Conservation (phyloP, 2,113 vertebrate genomes). For the Atlantisia rogersi region DNA sequence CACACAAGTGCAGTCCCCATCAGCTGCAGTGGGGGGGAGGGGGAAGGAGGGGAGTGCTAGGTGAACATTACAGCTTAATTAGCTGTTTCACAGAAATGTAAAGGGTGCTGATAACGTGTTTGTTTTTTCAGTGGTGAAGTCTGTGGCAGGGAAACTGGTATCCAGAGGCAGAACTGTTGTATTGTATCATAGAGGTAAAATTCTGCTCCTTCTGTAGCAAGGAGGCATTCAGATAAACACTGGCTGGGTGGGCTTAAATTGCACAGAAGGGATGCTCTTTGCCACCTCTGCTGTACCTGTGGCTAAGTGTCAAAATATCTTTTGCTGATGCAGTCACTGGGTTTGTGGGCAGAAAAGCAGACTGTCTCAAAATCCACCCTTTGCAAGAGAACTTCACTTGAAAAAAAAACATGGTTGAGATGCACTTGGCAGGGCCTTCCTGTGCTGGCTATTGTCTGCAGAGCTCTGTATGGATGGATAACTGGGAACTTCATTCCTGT, state of each 20-base stretch:
- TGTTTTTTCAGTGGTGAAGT: background rate
- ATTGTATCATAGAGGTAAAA: background rate
- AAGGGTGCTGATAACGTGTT: background rate
- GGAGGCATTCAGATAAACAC: background rate
- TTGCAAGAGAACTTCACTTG: background rate
- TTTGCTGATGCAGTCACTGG: background rate
- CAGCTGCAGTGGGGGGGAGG: rapidly evolving
- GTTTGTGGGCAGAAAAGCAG: background rate
- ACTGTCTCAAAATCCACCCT: background rate
- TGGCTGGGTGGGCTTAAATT: background rate
- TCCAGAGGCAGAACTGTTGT: background rate
- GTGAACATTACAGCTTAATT: background rate
- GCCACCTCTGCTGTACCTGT: background rate
- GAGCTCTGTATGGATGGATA: background rate
- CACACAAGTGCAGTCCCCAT: background rate
- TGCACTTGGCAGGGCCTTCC: background rate
- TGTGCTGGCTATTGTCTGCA: background rate
- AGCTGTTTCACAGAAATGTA: background rate
- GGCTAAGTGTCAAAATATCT: background rate
- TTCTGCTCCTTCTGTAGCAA: background rate
- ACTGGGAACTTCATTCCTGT: background rate
- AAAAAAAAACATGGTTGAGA: background rate
- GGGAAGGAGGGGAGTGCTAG: rapidly evolving
- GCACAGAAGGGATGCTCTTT: background rate
- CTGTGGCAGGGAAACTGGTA: background rate